Conservation (phyloP, 2,888 invertebrate species). For the Uloborus plumipes region DNA sequence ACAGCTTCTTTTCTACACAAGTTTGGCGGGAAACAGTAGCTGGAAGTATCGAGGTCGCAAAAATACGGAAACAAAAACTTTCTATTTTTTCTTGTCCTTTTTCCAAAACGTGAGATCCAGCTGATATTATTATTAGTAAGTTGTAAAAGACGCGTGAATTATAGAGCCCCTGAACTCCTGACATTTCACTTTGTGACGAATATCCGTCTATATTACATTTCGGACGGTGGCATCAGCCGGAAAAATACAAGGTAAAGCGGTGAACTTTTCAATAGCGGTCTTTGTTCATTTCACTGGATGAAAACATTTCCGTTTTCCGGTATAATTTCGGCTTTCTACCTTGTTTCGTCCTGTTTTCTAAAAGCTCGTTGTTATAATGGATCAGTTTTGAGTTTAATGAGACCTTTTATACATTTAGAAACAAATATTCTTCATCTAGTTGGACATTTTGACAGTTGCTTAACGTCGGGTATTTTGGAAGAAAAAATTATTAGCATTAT, state of each 20-base stretch:
- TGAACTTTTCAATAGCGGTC: conserved; percentile 40
- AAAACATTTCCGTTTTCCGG: conserved; percentile 51
- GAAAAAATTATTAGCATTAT: too few relatives aligned
- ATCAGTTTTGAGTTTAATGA: conserved; percentile 23
- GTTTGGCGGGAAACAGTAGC: too few relatives aligned
- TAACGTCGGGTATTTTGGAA: too few relatives aligned
- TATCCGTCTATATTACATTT: conserved; percentile 62
- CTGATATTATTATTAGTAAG: conserved; percentile 42
- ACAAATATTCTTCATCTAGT: background rate
- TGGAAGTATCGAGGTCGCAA: conserved; percentile 44
- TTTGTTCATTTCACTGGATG: conserved; percentile 36
- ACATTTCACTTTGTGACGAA: conserved; percentile 42
- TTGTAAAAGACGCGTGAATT: conserved; percentile 47
- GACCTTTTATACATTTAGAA: conserved; percentile 4
- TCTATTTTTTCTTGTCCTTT: conserved; percentile 28
- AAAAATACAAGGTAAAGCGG: conserved; percentile 61
- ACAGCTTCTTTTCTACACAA: too few relatives aligned
- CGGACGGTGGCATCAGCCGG: conserved; percentile 51
- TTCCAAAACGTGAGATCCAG: conserved; percentile 29
- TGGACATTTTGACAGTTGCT: too few relatives aligned
- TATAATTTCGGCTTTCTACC: conserved; percentile 32
- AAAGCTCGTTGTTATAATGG: conserved; percentile 17
- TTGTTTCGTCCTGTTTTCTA: conserved; percentile 20
- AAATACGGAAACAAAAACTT: conserved; percentile 43
- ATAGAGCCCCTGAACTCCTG: conserved; percentile 59